Evolutionary conservation across 2,113 vertebrate genomes (phyloP).

Genomic region (Chunga burmeisteri): DNA sequence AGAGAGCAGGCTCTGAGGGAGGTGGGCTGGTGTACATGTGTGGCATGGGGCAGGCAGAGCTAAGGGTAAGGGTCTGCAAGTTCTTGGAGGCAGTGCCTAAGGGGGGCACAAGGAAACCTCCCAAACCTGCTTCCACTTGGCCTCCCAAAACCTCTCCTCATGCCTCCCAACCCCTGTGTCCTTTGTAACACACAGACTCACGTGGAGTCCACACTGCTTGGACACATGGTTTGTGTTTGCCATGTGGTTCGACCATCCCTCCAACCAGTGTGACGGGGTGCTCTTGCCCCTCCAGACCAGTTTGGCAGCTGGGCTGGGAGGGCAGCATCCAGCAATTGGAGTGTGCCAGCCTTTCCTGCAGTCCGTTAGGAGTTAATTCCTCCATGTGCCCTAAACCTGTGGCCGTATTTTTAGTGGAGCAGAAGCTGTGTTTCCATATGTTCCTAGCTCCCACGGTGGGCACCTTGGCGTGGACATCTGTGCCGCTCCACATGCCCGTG

Average conservation of each 20-base stretch:
- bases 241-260: neutral
- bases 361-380: neutral
- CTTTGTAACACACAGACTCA: accelerated
- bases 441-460: neutral
- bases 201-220: accelerated
- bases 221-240: neutral
- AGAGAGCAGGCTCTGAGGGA: neutral
- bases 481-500: accelerated
- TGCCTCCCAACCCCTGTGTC: neutral
- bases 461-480: neutral
- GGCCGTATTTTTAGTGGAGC: neutral
- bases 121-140: neutral
- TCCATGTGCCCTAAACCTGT: neutral
- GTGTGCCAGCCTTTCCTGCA: accelerated
- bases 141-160: neutral
- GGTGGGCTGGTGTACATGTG: neutral
- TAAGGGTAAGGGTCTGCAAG: neutral
- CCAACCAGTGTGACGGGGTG: accelerated
- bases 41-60: neutral
- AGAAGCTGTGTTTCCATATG: constrained; percentile 43
- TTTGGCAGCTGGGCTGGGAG: neutral
- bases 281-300: neutral
- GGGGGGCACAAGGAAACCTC: neutral
- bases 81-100: neutral
- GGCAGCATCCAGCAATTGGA: neutral